Evolutionary conservation across 1,140 invertebrate genomes (phyloP).

Genomic region (Ceratosolen fusciceps): DNA sequence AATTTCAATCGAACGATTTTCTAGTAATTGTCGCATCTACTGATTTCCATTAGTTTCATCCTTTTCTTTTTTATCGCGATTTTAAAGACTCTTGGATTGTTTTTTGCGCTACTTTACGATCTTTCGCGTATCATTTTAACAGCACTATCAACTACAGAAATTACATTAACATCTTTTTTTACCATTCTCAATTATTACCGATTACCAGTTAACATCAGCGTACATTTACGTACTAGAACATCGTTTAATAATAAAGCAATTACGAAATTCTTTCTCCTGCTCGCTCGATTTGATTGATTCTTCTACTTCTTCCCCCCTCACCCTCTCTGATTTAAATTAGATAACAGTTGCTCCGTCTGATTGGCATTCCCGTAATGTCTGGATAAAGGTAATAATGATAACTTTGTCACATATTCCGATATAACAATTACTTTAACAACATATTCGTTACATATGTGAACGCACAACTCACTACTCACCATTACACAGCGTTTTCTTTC

Average conservation of each 20-base stretch:
- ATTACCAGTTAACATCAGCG: conserved; percentile 31
- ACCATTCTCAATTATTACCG: conserved; percentile 27
- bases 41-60: conserved; percentile 9
- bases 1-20: conserved; percentile 28
- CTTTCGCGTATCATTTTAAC: conserved; percentile 28
- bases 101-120: conserved; percentile 25
- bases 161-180: conserved; percentile 41
- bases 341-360: neutral
- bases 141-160: conserved; percentile 23
- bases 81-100: conserved; percentile 26
- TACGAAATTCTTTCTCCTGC: neutral
- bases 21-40: conserved; percentile 21
- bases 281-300: neutral
- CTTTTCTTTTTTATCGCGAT: conserved; percentile 8
- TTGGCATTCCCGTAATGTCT: neutral
- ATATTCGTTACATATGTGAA: conserved; percentile 37
- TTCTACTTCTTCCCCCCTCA: too few relatives aligned
- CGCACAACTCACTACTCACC: conserved; percentile 4
- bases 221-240: conserved; percentile 9
- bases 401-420: conserved; percentile 6
- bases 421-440: conserved; percentile 48
- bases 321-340: too few relatives aligned
- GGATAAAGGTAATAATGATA: neutral
- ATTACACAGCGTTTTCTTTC: neutral
- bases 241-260: neutral